A percentile compares a stretch with the other conserved stretches of the same genome.
Evolutionary conservation across 2,113 vertebrate genomes (phyloP).

Genomic region (Typhlomys cinereus): DNA sequence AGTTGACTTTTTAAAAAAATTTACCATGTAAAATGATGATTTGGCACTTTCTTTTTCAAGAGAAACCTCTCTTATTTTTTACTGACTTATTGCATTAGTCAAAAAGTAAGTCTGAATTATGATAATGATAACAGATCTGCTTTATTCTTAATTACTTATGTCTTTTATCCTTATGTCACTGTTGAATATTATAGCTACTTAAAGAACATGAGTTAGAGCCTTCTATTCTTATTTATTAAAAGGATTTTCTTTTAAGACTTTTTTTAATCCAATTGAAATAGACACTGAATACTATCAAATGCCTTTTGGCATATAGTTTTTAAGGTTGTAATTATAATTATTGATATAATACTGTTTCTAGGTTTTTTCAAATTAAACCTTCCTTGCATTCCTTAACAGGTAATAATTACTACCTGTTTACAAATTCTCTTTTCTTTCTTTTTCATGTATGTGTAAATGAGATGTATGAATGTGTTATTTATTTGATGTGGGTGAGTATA

Average conservation of each 20-base stretch:
- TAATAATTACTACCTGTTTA: background rate
- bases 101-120: background rate
- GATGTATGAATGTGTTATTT: too few species aligned
- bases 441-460: too few species aligned
- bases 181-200: background rate
- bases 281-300: background rate
- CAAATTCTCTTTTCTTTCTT: too few species aligned
- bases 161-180: background rate
- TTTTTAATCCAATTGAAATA: background rate
- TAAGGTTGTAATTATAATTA: background rate
- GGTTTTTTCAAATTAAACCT: constrained; percentile 14
- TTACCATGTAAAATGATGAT: constrained; percentile 1
- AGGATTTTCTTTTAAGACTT: background rate
- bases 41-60: constrained; percentile 13
- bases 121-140: background rate
- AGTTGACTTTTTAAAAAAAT: constrained; percentile 36
- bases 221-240: background rate
- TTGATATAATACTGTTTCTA: background rate
- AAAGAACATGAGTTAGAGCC: background rate
- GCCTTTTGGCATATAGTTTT: background rate
- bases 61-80: constrained; percentile 12
- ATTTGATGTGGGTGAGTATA: too few species aligned
- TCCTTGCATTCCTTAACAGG: constrained; percentile 7
- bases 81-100: background rate
- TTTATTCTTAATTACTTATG: background rate